phyloP scores from a whole-genome alignment of 2,113 vertebrate species.

The Guaruba guarouba region DNA sequence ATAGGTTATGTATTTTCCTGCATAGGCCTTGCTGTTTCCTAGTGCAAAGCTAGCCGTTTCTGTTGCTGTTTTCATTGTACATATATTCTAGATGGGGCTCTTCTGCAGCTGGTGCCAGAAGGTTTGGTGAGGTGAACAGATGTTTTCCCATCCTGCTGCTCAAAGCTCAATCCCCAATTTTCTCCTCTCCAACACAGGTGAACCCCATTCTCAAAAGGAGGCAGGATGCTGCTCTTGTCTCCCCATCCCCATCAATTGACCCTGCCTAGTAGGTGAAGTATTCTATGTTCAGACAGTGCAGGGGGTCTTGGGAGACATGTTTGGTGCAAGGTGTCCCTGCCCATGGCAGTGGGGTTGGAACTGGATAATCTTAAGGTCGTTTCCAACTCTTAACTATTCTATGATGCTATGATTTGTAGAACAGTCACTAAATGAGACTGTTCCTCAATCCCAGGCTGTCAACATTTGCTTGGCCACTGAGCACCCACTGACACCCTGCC shows the following conservation, averaged over 20 bases:
- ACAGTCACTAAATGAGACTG: neutral
- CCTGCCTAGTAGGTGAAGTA: neutral
- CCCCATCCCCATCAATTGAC: neutral
- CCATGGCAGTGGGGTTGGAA: too few species aligned
- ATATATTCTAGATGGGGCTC: rapidly evolving
- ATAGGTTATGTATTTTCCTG: neutral
- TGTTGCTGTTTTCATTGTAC: neutral
- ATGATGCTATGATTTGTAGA: neutral
- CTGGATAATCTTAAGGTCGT: too few species aligned
- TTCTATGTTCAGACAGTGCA: neutral
- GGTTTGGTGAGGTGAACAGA: neutral
- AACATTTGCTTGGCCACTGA: neutral
- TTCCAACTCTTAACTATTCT: too few species aligned
- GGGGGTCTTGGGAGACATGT: too few species aligned
- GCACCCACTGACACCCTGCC: neutral
- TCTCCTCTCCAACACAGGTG: neutral
- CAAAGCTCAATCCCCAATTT: neutral
- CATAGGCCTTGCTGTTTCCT: neutral
- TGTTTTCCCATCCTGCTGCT: neutral
- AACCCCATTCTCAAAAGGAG: neutral
- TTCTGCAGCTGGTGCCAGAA: neutral
- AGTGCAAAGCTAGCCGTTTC: neutral
- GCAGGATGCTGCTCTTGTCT: neutral
- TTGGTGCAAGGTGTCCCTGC: too few species aligned
- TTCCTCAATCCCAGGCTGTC: neutral